Percentiles rank a stretch among this genome's conserved stretches.
phyloP scores from a whole-genome alignment of 2,888 invertebrate genomes.

The Dyspetes luteomarginatus region DNA sequence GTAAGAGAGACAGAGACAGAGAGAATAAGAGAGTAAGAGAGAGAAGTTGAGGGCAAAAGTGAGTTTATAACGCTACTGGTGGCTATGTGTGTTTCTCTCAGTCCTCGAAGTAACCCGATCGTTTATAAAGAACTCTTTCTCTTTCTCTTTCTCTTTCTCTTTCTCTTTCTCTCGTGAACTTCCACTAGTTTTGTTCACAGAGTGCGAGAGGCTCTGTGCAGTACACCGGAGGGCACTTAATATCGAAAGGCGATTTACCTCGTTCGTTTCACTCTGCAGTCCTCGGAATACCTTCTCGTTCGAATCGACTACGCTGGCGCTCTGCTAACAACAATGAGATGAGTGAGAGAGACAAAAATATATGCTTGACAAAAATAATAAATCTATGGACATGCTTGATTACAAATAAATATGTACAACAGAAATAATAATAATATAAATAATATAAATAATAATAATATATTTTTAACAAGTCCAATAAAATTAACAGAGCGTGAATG shows the following conservation, averaged over 20 bases:
- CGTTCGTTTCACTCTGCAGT: slow-evolving; percentile 70
- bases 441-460: background rate
- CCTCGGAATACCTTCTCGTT: slow-evolving; percentile 68
- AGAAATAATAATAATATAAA: too few species aligned
- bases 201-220: slow-evolving; percentile 38
- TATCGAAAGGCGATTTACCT: slow-evolving; percentile 69
- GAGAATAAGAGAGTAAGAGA: background rate
- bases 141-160: slow-evolving; percentile 20
- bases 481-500: background rate
- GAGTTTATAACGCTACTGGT: slow-evolving; percentile 48
- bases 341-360: slow-evolving; percentile 14
- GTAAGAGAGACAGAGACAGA: slow-evolving; percentile 16
- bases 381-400: too few species aligned
- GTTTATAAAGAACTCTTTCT: slow-evolving; percentile 53
- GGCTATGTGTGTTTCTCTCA: slow-evolving; percentile 39
- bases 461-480: background rate
- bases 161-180: slow-evolving; percentile 35
- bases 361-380: too few species aligned
- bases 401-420: too few species aligned
- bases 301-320: slow-evolving; percentile 59
- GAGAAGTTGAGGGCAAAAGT: slow-evolving; percentile 43
- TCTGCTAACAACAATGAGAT: slow-evolving; percentile 66
- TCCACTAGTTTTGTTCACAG: slow-evolving; percentile 36
- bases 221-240: slow-evolving; percentile 52
- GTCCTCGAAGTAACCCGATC: slow-evolving; percentile 62